Evolutionary conservation across 2,113 vertebrate species (phyloP).

Genomic region (Clupea harengus): DNA sequence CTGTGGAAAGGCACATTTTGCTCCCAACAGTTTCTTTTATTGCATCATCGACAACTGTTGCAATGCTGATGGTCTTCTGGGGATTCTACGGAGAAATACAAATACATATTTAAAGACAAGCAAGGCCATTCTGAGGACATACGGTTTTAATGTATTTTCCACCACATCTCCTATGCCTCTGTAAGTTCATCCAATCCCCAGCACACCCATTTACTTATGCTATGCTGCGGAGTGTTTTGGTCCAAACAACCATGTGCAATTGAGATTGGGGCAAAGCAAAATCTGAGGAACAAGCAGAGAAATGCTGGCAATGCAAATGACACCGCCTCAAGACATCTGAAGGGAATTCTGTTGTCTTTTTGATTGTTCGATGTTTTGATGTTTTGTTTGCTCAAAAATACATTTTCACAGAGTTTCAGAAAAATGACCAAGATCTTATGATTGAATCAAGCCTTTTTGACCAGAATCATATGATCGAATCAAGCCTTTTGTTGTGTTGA

Average conservation of each 20-base stretch:
- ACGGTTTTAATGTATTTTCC: neutral
- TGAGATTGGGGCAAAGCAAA: neutral
- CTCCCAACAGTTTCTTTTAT: neutral
- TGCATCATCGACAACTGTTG: neutral
- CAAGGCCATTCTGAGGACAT: neutral
- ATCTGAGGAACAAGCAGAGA: neutral
- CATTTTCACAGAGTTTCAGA: neutral
- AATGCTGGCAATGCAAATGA: neutral
- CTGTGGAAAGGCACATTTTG: neutral
- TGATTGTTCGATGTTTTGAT: conserved; percentile 18
- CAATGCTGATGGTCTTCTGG: neutral
- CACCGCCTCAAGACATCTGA: neutral
- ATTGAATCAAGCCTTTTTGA: neutral
- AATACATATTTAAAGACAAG: neutral
- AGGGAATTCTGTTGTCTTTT: neutral
- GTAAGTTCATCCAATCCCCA: neutral
- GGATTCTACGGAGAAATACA: neutral
- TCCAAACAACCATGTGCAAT: neutral
- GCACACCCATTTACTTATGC: neutral
- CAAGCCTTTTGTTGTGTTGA: neutral
- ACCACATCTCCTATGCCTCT: neutral
- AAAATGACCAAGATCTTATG: neutral
- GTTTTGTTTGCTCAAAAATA: neutral
- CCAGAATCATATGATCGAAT: neutral
- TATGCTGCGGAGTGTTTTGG: neutral